A percentile compares a stretch with the other conserved stretches of the same genome.
Evolutionary conservation across 1,140 invertebrate species (phyloP).

Genomic region (Sycophila sp.): DNA sequence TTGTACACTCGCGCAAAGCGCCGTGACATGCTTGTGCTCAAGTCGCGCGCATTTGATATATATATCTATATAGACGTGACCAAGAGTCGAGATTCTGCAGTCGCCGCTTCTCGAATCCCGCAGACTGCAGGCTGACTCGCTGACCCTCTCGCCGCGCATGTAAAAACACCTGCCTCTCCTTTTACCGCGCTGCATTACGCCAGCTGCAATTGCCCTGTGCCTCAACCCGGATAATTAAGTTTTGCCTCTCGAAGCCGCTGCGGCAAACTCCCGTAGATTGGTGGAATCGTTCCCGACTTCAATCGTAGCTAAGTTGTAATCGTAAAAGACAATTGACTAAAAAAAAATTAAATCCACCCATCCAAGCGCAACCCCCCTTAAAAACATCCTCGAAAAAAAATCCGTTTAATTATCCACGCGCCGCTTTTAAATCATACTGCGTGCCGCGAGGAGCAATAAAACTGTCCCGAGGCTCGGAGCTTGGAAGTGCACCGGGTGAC

Average conservation of each 20-base stretch:
- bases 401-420: background rate
- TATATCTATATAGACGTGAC: no score
- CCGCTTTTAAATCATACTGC: background rate
- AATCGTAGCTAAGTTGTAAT: no score
- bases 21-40: no score
- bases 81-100: background rate
- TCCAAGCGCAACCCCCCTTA: no score
- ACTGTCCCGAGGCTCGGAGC: background rate
- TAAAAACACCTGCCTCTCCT: slow-evolving; percentile 30
- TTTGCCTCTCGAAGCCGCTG: no score
- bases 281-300: no score
- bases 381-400: no score
- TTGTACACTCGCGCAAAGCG: slow-evolving; percentile 7
- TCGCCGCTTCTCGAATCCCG: slow-evolving; percentile 24
- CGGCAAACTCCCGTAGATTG: no score
- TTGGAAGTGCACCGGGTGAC: slow-evolving; percentile 31
- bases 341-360: no score
- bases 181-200: slow-evolving; percentile 16
- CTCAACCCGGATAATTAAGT: slow-evolving; percentile 35
- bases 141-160: slow-evolving; percentile 29
- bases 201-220: slow-evolving; percentile 41
- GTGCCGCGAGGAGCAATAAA: slow-evolving; percentile 27
- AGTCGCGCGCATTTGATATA: background rate
- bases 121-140: slow-evolving; percentile 15
- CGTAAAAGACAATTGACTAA: no score